Evolutionary conservation across 2,888 invertebrate genomes (phyloP).

Genomic region (Diabrotica balteata): DNA sequence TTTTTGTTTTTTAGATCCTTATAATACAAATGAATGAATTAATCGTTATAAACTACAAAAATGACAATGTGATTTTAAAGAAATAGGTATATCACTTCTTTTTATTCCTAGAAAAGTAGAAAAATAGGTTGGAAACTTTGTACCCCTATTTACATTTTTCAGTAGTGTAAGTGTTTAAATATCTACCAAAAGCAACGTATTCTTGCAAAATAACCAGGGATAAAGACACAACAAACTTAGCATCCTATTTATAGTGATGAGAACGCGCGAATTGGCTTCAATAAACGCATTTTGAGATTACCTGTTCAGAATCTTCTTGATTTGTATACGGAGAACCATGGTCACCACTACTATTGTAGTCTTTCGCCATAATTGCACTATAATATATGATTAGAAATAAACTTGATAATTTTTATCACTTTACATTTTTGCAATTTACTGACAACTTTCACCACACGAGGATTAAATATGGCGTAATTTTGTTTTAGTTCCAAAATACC

Average conservation of each 20-base stretch:
- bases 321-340: constrained; percentile 44
- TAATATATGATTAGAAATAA: constrained; percentile 46
- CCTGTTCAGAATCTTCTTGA: constrained; percentile 53
- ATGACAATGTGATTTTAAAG: too few relatives aligned
- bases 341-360: constrained; percentile 49
- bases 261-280: constrained; percentile 55
- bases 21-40: too few relatives aligned
- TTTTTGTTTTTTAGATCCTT: too few relatives aligned
- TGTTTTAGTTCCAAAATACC: constrained; percentile 39
- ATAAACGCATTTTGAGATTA: constrained; percentile 49
- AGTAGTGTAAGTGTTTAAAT: too few relatives aligned
- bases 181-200: too few relatives aligned
- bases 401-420: constrained; percentile 48
- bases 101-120: too few relatives aligned
- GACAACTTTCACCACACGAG: constrained; percentile 60
- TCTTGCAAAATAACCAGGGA: constrained; percentile 12
- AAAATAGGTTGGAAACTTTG: too few relatives aligned
- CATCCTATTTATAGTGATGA: constrained; percentile 54
- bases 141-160: too few relatives aligned
- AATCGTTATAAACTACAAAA: too few relatives aligned
- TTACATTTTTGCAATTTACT: constrained; percentile 56
- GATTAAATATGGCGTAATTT: constrained; percentile 58
- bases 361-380: constrained; percentile 55
- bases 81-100: too few relatives aligned
- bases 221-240: constrained; percentile 7